Base-by-base conservation (phyloP, 2,113 vertebrate species). In the Rissa tridactyla region DNA sequence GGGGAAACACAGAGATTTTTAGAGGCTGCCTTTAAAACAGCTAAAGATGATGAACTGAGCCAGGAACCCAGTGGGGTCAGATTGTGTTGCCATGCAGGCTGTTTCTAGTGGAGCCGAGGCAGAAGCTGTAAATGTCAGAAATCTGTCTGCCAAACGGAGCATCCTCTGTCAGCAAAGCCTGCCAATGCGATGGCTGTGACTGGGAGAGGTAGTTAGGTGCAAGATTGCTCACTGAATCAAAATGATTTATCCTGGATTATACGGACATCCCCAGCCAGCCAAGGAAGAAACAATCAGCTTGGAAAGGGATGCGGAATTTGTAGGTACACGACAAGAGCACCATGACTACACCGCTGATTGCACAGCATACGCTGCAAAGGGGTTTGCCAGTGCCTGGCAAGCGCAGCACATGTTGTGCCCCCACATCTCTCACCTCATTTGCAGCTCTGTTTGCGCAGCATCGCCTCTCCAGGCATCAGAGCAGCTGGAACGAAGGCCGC, bases 51-150 rank as follows among this genome's bases (percentile, higher is more conserved):
- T 57, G 58, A 94, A 30, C 66, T 54, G 40, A 79, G 91, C 87
- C 93, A 95, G 84, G 30, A 82, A n/a, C 81, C 58, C 6, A 4
- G 78, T 87, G 87, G 81, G 84, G 90, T 85, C 5, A 0, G 52
- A 68, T 20, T 84, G 44, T 78, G 77, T 88, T 94, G 81, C 83
- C 65, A 72, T 71, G 47, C 40, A 82, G 15, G 19, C 83, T 78
- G 69, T 85, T 77, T 88, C 83, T 84, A 86, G 70, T 23, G 65
- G 94, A 95, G 93, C 21, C 5, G 9, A 86, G 47, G 51, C 72
- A 95, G 78, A 78, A 82, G 77, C 60, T 64, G 34, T 92, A 86
- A 93, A 95, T 93, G 86, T 94, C 92, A 91, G 57, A 65, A 82
- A 79, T 90, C 64, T 91, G 5, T 85, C 62, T 78, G 72, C 46